These are phyloP conservation scores for Cephalopterus ornatus DNA, from an alignment of 2,113 vertebrate genomes.

Conservation along the genomic window DNA sequence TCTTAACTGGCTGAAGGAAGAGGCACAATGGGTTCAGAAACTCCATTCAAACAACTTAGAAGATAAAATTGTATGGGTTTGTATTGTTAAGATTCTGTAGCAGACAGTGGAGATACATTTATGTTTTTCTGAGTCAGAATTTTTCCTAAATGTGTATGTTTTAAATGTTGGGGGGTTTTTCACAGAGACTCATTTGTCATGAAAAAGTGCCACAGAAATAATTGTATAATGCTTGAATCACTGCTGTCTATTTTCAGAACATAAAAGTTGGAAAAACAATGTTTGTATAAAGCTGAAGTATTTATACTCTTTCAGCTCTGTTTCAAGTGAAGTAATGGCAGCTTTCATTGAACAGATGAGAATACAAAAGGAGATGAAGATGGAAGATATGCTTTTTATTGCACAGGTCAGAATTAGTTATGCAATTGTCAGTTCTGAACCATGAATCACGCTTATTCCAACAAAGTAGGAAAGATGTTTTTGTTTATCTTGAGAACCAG, in stretches of 20 bases:
- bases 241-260: constrained; percentile 15
- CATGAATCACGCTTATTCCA: background rate
- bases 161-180: background rate
- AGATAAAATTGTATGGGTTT: background rate
- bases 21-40: background rate
- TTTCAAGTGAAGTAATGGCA: background rate
- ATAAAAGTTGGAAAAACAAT: background rate
- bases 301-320: background rate
- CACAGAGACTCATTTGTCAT: background rate
- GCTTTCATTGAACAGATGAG: background rate
- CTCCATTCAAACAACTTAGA: background rate
- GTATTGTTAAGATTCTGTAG: background rate
- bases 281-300: constrained; percentile 4
- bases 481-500: background rate
- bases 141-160: background rate
- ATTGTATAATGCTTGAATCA: background rate
- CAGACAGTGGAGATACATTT: background rate
- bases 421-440: background rate
- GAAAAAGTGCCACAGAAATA: background rate
- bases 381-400: background rate
- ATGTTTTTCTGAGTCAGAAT: background rate
- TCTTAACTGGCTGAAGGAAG: background rate
- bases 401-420: background rate
- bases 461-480: background rate
- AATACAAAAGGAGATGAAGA: background rate